These are phyloP conservation scores for Melanotaenia parkinsoni DNA, from an alignment of 2,797 vertebrate species.

Conservation along the genomic window DNA sequence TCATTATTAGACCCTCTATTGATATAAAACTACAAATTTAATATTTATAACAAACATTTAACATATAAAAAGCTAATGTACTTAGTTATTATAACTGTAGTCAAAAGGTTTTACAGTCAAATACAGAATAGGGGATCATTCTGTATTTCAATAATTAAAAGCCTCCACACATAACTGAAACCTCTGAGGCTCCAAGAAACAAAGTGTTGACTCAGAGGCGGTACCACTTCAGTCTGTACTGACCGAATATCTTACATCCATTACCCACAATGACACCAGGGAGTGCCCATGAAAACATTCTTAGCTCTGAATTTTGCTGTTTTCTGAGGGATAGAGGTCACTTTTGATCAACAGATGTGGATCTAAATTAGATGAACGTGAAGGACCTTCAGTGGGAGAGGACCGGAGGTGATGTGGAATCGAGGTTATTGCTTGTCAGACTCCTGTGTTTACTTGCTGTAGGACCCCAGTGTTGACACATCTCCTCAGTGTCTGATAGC, in stretches of 20 bases:
- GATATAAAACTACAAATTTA: not conserved
- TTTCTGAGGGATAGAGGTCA: slow-evolving; percentile 27
- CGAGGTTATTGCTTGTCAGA: slow-evolving; percentile 79
- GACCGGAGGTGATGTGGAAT: slow-evolving; percentile 73
- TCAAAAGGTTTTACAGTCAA: slow-evolving; percentile 10
- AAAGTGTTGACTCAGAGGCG: slow-evolving; percentile 21
- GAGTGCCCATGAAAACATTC: slow-evolving; percentile 32
- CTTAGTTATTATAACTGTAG: slow-evolving; percentile 4
- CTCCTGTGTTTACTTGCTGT: slow-evolving; percentile 79
- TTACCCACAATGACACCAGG: slow-evolving; percentile 11
- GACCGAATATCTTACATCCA: slow-evolving; percentile 11
- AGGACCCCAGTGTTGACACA: slow-evolving; percentile 80
- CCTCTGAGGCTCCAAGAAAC: slow-evolving; percentile 12
- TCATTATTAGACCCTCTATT: not conserved
- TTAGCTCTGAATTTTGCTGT: slow-evolving; percentile 18
- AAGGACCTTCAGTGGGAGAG: slow-evolving; percentile 57
- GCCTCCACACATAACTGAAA: not conserved
- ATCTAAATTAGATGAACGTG: slow-evolving; percentile 75
- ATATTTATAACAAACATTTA: slow-evolving; percentile 3
- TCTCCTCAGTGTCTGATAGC: slow-evolving; percentile 79
- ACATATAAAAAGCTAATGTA: not conserved
- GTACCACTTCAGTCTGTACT: not conserved
- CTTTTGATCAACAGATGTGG: slow-evolving; percentile 70
- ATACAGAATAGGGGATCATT: slow-evolving; percentile 4
- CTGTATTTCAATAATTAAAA: slow-evolving; percentile 9